Conservation (phyloP, 2,797 vertebrate species). For the Alosa sapidissima region DNA sequence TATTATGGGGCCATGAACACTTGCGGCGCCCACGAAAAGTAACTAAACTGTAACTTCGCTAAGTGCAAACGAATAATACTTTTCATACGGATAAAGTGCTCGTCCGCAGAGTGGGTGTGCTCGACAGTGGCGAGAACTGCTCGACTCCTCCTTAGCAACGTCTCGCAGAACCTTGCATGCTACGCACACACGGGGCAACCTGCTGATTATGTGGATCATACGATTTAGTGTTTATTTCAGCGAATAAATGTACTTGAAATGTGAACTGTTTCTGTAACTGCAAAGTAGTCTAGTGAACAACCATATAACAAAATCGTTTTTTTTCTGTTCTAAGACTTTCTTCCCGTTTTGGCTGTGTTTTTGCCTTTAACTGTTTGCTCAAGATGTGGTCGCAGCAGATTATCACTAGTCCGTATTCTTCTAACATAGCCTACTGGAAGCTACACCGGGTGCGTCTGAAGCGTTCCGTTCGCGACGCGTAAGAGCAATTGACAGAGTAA, state of each 20-base stretch:
- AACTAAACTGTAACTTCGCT: not conserved
- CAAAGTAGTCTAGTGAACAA: too few relatives aligned
- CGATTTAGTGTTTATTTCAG: too few relatives aligned
- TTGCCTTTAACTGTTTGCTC: not conserved
- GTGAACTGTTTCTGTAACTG: too few relatives aligned
- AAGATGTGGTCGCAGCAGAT: not conserved
- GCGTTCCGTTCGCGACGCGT: too few relatives aligned
- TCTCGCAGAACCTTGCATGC: constrained; percentile 37
- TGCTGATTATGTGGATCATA: too few relatives aligned
- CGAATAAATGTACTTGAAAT: too few relatives aligned
- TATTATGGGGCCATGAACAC: not conserved
- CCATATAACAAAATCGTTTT: too few relatives aligned
- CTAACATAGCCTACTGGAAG: too few relatives aligned
- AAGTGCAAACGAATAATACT: constrained; percentile 2
- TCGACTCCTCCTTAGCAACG: constrained; percentile 60
- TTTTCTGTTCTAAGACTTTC: not conserved
- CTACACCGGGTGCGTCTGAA: too few relatives aligned
- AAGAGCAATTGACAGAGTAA: too few relatives aligned
- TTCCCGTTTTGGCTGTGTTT: too few relatives aligned
- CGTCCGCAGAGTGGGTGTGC: not conserved
- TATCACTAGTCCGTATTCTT: too few relatives aligned
- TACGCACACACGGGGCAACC: constrained; percentile 53
- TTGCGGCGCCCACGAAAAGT: not conserved
- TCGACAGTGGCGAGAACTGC: not conserved
- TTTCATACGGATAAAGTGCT: not conserved